Evolutionary conservation across 2,113 vertebrate species (phyloP), one percentile per base, ranked within the genome.

Genomic region (Pangasianodon gigas): DNA sequence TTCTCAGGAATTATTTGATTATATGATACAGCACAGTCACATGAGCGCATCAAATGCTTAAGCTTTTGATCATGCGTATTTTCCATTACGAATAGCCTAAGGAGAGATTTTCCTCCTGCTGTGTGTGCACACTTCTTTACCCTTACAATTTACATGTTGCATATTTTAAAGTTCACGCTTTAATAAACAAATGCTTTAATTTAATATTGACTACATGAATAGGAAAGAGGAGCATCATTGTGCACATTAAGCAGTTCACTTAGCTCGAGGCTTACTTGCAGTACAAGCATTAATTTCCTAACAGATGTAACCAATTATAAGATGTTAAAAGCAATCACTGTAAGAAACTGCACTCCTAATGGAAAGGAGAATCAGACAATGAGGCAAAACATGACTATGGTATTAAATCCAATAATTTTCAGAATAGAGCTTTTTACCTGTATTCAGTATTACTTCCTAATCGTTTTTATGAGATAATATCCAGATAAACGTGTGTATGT

Each of bases 281-380:
- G 16, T 11, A 85, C 62, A 86, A 69, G 65, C 51, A 60, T n/a
- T 91, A 52, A 90, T 90, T 67, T 83, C 51, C 80, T 88, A 65
- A 77, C 85, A 88, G 83, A 88, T 88, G 86, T 90, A 54, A 37
- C 41, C 71, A 80, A 87, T 90, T 90, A 90, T 62, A 89, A 86
- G 71, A 88, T 77, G 52, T 69, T 81, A 32, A 69, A 88, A 88
- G 89, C 85, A 88, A 88, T 90, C 86, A 69, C 89, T 86, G n/a
- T 82, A 87, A 65, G 26, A 88, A 85, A 75, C 62, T 19, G 24
- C n/a, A 14, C 44, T 67, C 19, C 65, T 75, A 87, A 87, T 85
- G 24, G 3, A 86, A 86, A 69, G 2, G 24, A 41, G 44, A 69
- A 52, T 80, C 77, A 19, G 67, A 89, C 46, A 52, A 44, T 52